Percentiles rank a stretch among this genome's conserved stretches.
Conservation (phyloP, 1,140 invertebrate species). For the Cydia strobilella region DNA sequence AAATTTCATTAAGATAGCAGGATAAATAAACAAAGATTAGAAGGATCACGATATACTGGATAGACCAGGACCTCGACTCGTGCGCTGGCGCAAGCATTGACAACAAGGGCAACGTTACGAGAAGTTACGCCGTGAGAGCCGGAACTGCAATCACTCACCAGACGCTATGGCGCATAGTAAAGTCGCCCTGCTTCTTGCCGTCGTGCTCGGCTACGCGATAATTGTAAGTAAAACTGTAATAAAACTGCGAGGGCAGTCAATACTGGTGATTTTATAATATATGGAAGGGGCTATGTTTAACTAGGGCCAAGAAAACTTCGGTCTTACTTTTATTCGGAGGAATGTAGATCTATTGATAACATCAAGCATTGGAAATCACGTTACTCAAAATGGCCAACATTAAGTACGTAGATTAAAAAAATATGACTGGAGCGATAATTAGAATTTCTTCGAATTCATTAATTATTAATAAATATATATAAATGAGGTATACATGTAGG, state of each 20-base stretch:
- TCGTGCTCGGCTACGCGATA: not conserved
- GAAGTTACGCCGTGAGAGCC: not conserved
- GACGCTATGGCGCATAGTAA: slow-evolving; percentile 18
- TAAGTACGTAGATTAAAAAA: too few species aligned
- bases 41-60: slow-evolving; percentile 3
- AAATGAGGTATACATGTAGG: too few species aligned
- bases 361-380: not conserved
- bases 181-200: not conserved
- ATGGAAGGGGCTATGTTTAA: not conserved
- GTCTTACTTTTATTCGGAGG: not conserved
- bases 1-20: too few species aligned
- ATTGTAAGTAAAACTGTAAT: slow-evolving; percentile 9
- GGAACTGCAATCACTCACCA: not conserved
- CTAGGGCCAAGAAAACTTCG: not conserved
- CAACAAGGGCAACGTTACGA: not conserved
- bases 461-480: too few species aligned
- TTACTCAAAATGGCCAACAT: not conserved
- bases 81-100: not conserved
- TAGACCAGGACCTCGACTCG: not conserved
- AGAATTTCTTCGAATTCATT: too few species aligned
- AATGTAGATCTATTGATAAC: not conserved
- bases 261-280: not conserved
- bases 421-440: too few species aligned
- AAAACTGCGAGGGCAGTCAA: not conserved
- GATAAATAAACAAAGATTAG: too few species aligned